Evolutionary conservation across 92 coral and sea anemone genomes (phyloP), one percentile per base, ranked within the genome.

Genomic region (Siderastrea siderea): DNA sequence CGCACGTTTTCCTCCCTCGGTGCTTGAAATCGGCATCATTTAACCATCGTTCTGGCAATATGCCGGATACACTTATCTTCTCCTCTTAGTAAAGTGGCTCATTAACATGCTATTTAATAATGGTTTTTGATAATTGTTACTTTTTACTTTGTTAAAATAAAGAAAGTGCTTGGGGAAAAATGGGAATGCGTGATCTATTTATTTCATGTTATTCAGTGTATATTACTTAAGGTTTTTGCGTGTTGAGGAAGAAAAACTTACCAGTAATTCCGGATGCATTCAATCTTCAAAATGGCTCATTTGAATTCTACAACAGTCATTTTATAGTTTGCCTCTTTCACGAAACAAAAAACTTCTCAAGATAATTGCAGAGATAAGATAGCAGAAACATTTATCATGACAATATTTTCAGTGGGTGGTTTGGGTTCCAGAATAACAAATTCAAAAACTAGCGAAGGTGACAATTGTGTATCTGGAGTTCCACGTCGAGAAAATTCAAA

Each of bases 61-160:
- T 73, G 14, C 78, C 78, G 78, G 78, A 73, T 73, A 7, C 78
- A 50, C n/a, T 73, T 45, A 17, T 51, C 6, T 50, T 51, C 0
- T 3, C 55, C 38, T 48, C 19, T 16, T 19, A 47, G 2, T 15
- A 71, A 67, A 47, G 55, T n/a, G 61, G 46, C 46, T 17, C 47
- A 73, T 73, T 73, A 50, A 15, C 60, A 73, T 73, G 45, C 61
- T 52, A 19, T 49, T 67, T 67, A 17, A 6, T 3, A 73, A 5
- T 6, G 51, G 5, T 71, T 47, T 47, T 15, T 15, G 43, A 7
- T 19, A 7, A 13, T 12, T 71, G 17, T 16, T 17, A 8, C 5
- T 50, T 48, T 73, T 19, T 7, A 16, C 55, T 73, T 73, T 52
- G 16, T 17, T 51, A 9, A 50, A 73, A 73, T 44, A 73, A 16